Conservation (phyloP, 1,140 invertebrate species). For the Portunus trituberculatus region DNA sequence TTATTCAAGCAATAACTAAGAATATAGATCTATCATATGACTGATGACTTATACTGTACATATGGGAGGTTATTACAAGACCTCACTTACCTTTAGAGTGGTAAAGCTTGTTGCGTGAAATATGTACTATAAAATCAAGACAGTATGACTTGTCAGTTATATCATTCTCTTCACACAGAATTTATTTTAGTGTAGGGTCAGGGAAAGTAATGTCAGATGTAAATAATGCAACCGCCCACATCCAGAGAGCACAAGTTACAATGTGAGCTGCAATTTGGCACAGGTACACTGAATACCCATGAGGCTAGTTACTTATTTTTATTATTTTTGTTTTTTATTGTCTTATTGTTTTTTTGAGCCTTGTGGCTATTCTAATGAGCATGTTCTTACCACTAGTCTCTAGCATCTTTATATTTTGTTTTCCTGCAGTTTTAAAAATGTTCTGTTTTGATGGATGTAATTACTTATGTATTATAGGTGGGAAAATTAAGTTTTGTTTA, state of each 20-base stretch:
- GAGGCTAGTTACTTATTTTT: conserved; percentile 40
- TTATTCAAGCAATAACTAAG: conserved; percentile 65
- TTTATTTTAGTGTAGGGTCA: conserved; percentile 73
- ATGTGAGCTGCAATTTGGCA: conserved; percentile 64
- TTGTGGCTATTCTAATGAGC: conserved; percentile 69
- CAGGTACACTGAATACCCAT: conserved; percentile 43
- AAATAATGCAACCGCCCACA: conserved; percentile 71
- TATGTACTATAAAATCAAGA: conserved; percentile 36
- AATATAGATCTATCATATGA: conserved; percentile 65
- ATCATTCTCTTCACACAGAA: conserved; percentile 68
- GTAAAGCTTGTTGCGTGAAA: conserved; percentile 56
- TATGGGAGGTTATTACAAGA: conserved; percentile 23
- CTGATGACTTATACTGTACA: conserved; percentile 63
- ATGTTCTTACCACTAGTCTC: conserved; percentile 75
- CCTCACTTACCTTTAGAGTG: conserved; percentile 54
- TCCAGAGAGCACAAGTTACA: conserved; percentile 71
- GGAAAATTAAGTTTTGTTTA: conserved; percentile 68
- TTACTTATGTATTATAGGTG: conserved; percentile 67
- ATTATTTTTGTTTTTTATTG: background rate
- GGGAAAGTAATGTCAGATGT: conserved; percentile 63
- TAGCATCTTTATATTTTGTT: conserved; percentile 71
- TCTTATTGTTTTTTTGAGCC: conserved; percentile 41
- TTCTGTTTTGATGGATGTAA: conserved; percentile 64
- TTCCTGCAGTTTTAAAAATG: conserved; percentile 70
- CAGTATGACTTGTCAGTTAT: conserved; percentile 69